Conservation (phyloP, 2,888 invertebrate genomes). For the Deilephila porcellus region DNA sequence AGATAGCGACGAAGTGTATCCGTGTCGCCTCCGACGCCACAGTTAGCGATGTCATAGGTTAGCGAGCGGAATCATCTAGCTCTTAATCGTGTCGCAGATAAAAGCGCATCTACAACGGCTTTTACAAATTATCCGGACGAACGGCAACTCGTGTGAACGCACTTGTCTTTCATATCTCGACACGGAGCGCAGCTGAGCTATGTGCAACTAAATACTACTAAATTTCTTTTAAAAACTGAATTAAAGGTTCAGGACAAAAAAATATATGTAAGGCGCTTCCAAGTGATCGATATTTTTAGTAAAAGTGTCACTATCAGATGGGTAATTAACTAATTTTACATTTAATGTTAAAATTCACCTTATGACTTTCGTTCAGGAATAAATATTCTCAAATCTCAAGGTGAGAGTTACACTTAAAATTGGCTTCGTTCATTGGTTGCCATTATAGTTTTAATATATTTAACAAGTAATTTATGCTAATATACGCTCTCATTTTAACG, state of each 20-base stretch:
- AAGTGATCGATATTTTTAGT: too few species aligned
- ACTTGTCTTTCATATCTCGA: too few species aligned
- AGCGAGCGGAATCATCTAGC: slow-evolving; percentile 38
- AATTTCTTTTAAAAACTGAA: too few species aligned
- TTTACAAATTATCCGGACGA: background rate
- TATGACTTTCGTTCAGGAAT: background rate
- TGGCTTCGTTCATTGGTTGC: background rate
- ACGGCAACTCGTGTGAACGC: too few species aligned
- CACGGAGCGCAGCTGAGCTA: too few species aligned
- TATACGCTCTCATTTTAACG: background rate
- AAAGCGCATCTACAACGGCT: background rate
- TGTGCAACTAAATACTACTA: too few species aligned
- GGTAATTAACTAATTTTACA: background rate
- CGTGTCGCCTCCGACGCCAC: slow-evolving; percentile 98
- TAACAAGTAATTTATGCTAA: background rate
- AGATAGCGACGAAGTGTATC: slow-evolving; percentile 99
- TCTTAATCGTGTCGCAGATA: slow-evolving; percentile 8
- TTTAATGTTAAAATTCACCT: background rate
- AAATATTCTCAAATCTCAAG: background rate
- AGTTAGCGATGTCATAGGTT: slow-evolving; percentile 96
- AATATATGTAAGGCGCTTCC: too few species aligned
- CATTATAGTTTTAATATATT: background rate
- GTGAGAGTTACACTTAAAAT: background rate
- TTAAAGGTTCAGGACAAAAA: too few species aligned
- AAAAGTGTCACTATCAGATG: background rate